These are phyloP conservation scores for Lasioglossum figueresi DNA, from an alignment of 2,888 invertebrate genomes.

Conservation along the genomic window DNA sequence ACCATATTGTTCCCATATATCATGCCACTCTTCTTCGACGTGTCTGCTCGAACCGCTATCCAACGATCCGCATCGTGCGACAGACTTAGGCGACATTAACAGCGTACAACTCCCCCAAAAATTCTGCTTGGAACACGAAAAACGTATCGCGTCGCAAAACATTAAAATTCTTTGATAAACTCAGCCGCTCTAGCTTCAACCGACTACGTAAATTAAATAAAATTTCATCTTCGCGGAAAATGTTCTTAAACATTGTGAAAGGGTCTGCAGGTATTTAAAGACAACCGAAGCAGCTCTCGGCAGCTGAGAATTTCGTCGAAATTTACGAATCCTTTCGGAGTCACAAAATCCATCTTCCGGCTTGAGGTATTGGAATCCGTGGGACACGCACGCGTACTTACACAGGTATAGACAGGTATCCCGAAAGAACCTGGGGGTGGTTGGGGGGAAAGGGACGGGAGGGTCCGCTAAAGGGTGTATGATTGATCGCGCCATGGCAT, in stretches of 20 bases:
- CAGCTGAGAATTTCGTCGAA: background rate
- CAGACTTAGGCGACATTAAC: slow-evolving; percentile 48
- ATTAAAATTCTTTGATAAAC: background rate
- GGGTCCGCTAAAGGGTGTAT: slow-evolving; percentile 77
- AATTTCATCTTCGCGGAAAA: too few relatives aligned
- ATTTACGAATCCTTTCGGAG: slow-evolving; percentile 59
- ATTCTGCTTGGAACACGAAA: background rate
- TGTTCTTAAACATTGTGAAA: too few relatives aligned
- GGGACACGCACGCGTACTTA: slow-evolving; percentile 19
- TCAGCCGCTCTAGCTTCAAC: background rate
- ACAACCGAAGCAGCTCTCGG: background rate
- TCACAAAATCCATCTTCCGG: slow-evolving; percentile 65
- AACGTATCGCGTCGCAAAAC: background rate
- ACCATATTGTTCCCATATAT: slow-evolving; percentile 78
- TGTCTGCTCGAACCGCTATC: slow-evolving; percentile 37
- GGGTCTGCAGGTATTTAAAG: background rate
- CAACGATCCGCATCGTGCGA: slow-evolving; percentile 37
- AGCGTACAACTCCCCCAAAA: background rate
- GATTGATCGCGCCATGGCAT: slow-evolving; percentile 83
- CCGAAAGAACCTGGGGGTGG: slow-evolving; percentile 53
- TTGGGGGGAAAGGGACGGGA: slow-evolving; percentile 41
- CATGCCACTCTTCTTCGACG: slow-evolving; percentile 73
- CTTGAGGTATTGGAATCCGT: slow-evolving; percentile 43
- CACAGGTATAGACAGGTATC: slow-evolving; percentile 66
- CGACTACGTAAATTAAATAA: rapidly evolving